Percentiles rank a stretch among this genome's conserved stretches.
phyloP scores from a whole-genome alignment of 2,797 vertebrate genomes.

The Chrysocyon brachyurus region DNA sequence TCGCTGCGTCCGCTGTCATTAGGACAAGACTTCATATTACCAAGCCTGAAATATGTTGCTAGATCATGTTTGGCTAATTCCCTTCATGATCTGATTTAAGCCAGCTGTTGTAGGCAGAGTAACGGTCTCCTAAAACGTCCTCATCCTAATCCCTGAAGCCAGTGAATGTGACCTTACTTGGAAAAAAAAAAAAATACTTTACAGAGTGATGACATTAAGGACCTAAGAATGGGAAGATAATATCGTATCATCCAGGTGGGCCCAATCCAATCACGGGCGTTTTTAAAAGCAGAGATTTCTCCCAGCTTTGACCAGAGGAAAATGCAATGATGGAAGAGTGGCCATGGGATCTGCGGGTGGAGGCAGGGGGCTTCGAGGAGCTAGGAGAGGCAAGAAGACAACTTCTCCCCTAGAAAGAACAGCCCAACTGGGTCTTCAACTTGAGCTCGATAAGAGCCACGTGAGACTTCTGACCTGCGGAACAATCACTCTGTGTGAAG shows the following conservation, averaged over 20 bases:
- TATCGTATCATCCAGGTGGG: not conserved
- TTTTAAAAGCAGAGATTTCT: not conserved
- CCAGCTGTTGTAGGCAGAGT: not conserved
- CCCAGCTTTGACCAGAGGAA: not conserved
- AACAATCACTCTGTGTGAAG: not conserved
- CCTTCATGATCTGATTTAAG: not conserved
- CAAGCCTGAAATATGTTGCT: not conserved
- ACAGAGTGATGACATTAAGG: not conserved
- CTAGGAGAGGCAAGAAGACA: not conserved
- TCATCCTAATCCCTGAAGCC: not conserved
- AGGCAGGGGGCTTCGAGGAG: not conserved
- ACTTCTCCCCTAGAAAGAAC: not conserved
- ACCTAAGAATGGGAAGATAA: not conserved
- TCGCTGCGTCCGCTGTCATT: not conserved
- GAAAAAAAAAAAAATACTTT: not conserved
- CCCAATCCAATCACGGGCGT: not conserved
- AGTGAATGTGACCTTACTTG: not conserved
- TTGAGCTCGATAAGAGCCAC: not conserved
- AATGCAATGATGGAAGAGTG: not conserved
- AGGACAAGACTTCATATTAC: not conserved
- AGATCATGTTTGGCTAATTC: not conserved
- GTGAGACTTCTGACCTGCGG: not conserved
- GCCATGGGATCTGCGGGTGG: not conserved
- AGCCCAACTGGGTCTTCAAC: not conserved
- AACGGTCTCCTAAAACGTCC: not conserved